phyloP scores from a whole-genome alignment of 2,113 vertebrate genomes.

The Alethe diademata region DNA sequence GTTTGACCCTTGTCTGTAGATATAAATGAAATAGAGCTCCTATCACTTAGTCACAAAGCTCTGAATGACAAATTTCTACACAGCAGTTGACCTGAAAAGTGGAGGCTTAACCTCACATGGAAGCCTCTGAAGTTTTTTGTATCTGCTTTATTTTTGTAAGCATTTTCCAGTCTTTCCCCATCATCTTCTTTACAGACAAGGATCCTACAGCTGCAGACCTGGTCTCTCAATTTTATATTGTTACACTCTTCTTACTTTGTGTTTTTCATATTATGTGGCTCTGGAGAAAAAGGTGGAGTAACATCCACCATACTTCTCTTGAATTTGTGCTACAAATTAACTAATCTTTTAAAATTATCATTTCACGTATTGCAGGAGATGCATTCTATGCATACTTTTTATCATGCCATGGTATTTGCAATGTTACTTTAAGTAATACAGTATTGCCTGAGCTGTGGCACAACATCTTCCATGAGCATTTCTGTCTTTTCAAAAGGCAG shows the following conservation, averaged over 20 bases:
- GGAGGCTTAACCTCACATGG: constrained; percentile 37
- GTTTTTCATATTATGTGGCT: background rate
- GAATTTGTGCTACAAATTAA: background rate
- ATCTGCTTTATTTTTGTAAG: constrained; percentile 65
- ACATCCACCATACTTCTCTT: background rate
- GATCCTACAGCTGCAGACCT: background rate
- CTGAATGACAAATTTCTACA: constrained; percentile 61
- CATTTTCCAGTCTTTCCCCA: background rate
- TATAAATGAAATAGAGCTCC: background rate
- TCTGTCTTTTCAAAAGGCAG: background rate
- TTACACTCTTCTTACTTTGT: background rate
- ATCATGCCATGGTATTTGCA: background rate
- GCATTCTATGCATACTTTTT: background rate
- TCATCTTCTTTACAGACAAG: background rate
- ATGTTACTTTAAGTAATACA: background rate
- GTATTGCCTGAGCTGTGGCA: background rate
- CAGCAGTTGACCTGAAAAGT: constrained; percentile 52
- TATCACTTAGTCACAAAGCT: background rate
- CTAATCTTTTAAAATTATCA: background rate
- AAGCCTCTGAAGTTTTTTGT: constrained; percentile 59
- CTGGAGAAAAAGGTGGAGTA: background rate
- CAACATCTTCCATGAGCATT: background rate
- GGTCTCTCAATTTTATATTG: background rate
- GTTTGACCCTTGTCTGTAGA: constrained; percentile 54
- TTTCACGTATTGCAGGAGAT: background rate